These are phyloP conservation scores for Caloenas nicobarica DNA, from an alignment of 2,113 vertebrate genomes.

Conservation along the genomic window DNA sequence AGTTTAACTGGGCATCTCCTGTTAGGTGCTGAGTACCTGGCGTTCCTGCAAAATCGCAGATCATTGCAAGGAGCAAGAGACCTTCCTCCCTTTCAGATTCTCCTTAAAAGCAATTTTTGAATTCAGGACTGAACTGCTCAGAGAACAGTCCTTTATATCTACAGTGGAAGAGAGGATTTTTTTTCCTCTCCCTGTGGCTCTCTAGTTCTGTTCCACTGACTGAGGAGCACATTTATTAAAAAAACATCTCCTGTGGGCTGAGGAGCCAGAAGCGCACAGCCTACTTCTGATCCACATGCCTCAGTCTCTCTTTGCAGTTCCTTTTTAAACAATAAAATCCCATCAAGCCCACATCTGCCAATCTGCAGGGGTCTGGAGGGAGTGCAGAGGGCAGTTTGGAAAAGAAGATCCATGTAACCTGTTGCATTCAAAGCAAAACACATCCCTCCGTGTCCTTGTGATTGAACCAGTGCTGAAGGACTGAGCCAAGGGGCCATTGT, in stretches of 20 bases:
- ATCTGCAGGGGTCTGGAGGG: neutral
- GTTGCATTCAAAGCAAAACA: neutral
- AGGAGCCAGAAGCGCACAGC: neutral
- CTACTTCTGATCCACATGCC: neutral
- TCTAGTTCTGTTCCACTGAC: neutral
- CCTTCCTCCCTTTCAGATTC: neutral
- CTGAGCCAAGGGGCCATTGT: neutral
- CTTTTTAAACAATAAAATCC: neutral
- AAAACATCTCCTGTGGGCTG: neutral
- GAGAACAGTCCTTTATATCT: neutral
- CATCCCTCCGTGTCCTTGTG: neutral
- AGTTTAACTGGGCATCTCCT: neutral
- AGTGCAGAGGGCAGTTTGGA: neutral
- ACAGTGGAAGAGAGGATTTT: neutral
- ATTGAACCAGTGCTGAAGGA: neutral
- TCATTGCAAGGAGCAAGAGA: neutral
- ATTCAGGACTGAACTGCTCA: neutral
- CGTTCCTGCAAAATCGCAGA: neutral
- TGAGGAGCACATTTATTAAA: neutral
- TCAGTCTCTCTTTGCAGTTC: accelerated
- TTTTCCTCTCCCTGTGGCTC: neutral
- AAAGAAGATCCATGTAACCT: accelerated
- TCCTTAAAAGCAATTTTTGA: neutral
- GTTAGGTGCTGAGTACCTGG: no score
- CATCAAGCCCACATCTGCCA: neutral